These are phyloP conservation scores for Aphelinus atriplicis DNA, from an alignment of 1,140 invertebrate genomes.

Conservation along the genomic window DNA sequence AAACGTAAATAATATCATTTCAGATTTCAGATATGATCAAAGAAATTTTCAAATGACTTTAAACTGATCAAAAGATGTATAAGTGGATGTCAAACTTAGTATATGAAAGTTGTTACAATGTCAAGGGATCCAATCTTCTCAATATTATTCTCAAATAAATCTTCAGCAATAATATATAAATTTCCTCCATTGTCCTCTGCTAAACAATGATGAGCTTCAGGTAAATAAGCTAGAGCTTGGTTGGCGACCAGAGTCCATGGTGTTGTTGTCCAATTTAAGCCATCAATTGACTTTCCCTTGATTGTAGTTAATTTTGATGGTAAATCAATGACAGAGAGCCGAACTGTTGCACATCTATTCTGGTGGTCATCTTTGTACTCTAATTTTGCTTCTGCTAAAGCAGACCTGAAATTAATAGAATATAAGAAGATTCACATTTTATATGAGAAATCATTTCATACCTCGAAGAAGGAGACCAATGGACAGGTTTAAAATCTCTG, in stretches of 20 bases:
- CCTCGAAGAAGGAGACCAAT: conserved; percentile 95
- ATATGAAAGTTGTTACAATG: conserved; percentile 50
- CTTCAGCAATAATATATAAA: conserved; percentile 74
- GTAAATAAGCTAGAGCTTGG: conserved; percentile 77
- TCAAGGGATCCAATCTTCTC: conserved; percentile 59
- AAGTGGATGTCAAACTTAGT: no score
- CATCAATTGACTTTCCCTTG: conserved; percentile 66
- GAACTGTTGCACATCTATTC: conserved; percentile 77
- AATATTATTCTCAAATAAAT: conserved; percentile 63
- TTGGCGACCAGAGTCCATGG: conserved; percentile 97
- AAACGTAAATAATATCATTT: no score
- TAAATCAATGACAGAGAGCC: conserved; percentile 63
- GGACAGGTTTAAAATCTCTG: conserved; percentile 92
- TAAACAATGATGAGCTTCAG: conserved; percentile 69
- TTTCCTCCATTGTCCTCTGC: conserved; percentile 58
- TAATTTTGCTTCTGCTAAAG: conserved; percentile 96
- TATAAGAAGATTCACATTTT: no score
- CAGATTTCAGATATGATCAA: not conserved
- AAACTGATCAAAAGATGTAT: no score
- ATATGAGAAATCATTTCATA: conserved; percentile 59
- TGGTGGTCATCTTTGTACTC: conserved; percentile 89
- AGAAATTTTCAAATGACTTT: conserved; percentile 11
- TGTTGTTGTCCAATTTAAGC: conserved; percentile 97
- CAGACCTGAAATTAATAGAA: conserved; percentile 80
- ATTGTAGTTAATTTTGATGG: conserved; percentile 47